These are phyloP conservation scores for Hylia prasina DNA, from an alignment of 2,113 vertebrate species.

Conservation along the genomic window DNA sequence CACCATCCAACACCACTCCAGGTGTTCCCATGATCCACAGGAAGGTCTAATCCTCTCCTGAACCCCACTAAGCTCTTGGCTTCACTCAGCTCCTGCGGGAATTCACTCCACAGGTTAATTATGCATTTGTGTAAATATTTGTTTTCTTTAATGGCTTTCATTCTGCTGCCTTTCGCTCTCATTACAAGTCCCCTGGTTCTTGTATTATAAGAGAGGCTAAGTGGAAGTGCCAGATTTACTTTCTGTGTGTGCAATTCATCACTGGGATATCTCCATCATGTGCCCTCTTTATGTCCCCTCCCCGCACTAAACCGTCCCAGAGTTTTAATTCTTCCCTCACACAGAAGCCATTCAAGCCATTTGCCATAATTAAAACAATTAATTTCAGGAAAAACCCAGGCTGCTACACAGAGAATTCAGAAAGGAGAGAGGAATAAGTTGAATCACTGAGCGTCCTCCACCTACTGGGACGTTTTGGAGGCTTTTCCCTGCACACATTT, in stretches of 20 bases:
- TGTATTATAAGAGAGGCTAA: neutral
- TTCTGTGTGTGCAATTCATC: slow-evolving; percentile 18
- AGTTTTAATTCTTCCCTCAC: slow-evolving; percentile 41
- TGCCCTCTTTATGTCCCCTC: slow-evolving; percentile 48
- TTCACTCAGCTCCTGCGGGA: neutral
- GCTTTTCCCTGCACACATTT: neutral
- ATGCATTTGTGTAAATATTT: slow-evolving; percentile 54
- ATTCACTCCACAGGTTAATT: slow-evolving; percentile 47
- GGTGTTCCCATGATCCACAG: neutral
- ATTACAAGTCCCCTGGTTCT: slow-evolving; percentile 41
- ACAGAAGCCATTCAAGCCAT: slow-evolving; percentile 33
- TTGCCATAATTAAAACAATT: slow-evolving; percentile 63
- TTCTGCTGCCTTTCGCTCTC: neutral
- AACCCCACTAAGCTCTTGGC: slow-evolving; percentile 4
- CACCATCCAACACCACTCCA: neutral
- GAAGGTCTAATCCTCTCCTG: neutral
- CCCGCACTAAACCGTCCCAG: neutral
- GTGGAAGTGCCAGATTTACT: slow-evolving; percentile 45
- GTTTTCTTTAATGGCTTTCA: slow-evolving; percentile 50
- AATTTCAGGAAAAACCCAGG: slow-evolving; percentile 31
- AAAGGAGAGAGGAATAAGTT: neutral
- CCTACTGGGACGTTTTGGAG: neutral
- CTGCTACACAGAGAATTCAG: neutral
- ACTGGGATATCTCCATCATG: neutral
- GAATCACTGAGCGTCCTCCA: neutral